These are phyloP conservation scores for Tetrapedia diversipes DNA, from an alignment of 2,888 invertebrate genomes.

Conservation along the genomic window DNA sequence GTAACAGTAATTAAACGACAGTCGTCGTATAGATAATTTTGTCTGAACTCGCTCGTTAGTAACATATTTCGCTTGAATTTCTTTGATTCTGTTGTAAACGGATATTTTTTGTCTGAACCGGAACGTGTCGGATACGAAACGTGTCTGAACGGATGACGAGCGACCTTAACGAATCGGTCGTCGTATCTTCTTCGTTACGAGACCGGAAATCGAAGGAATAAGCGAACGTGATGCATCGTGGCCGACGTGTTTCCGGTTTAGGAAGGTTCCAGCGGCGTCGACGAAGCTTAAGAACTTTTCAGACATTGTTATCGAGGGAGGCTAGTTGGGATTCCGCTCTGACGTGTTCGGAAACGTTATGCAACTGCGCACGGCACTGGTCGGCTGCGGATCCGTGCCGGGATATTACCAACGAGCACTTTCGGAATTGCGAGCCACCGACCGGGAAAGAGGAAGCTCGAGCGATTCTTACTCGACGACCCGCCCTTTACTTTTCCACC, in stretches of 20 bases:
- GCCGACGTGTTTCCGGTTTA: background rate
- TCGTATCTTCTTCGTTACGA: background rate
- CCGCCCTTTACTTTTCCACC: constrained; percentile 29
- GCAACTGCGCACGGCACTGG: constrained; percentile 33
- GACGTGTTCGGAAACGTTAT: constrained; percentile 27
- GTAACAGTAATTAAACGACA: too few relatives aligned
- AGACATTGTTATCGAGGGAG: constrained; percentile 67
- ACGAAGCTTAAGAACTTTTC: constrained; percentile 42
- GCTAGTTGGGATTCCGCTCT: constrained; percentile 65
- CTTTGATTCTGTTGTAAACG: too few relatives aligned
- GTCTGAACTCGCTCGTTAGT: too few relatives aligned
- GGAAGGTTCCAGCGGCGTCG: constrained; percentile 2
- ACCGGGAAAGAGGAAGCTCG: constrained; percentile 3
- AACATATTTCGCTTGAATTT: too few relatives aligned
- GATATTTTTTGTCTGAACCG: too few relatives aligned
- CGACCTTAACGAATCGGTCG: background rate
- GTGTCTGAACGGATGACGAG: too few relatives aligned
- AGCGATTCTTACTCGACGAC: constrained; percentile 25
- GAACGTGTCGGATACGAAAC: too few relatives aligned
- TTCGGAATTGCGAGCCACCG: constrained; percentile 49
- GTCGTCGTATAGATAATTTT: too few relatives aligned
- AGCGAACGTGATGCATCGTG: background rate
- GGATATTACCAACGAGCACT: constrained; percentile 50
- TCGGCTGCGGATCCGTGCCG: constrained; percentile 19
- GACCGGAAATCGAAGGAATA: background rate